Percentiles rank a stretch among this genome's conserved stretches.
These are phyloP conservation scores for Chromoteleia sp. DNA, from an alignment of 2,888 invertebrate species.

Conservation along the genomic window DNA sequence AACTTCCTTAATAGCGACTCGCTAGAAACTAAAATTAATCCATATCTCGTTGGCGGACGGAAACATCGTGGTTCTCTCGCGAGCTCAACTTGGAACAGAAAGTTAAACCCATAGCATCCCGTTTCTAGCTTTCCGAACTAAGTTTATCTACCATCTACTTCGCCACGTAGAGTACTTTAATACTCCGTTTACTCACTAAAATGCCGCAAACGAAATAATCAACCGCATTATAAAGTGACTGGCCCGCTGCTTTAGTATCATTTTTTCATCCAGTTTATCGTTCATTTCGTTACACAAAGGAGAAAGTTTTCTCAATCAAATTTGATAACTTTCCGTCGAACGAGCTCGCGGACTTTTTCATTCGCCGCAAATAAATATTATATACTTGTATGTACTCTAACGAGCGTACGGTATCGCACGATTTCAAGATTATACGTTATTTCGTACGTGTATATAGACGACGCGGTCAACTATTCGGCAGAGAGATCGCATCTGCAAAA, in stretches of 20 bases:
- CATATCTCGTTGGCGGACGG: conserved; percentile 74
- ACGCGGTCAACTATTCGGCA: conserved; percentile 63
- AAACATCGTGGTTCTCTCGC: conserved; percentile 71
- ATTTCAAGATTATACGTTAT: conserved; percentile 54
- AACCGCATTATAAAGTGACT: conserved; percentile 70
- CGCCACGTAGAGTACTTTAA: conserved; percentile 68
- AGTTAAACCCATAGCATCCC: conserved; percentile 76
- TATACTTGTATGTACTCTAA: conserved; percentile 26
- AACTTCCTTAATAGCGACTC: conserved; percentile 78
- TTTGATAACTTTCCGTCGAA: not conserved
- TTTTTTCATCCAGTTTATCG: not conserved
- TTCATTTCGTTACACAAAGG: not conserved
- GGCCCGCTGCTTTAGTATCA: not conserved
- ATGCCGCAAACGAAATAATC: conserved; percentile 76
- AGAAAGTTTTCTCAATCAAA: not conserved
- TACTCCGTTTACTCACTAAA: conserved; percentile 69
- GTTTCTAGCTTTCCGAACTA: conserved; percentile 79
- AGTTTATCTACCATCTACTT: conserved; percentile 73
- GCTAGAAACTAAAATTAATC: conserved; percentile 81
- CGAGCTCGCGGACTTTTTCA: not conserved
- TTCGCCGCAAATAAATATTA: conserved; percentile 19
- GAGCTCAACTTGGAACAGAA: conserved; percentile 76
- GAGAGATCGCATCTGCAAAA: conserved; percentile 76
- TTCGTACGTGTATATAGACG: conserved; percentile 51
- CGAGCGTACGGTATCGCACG: conserved; percentile 28